A percentile compares a stretch with the other conserved stretches of the same genome.
phyloP scores from a whole-genome alignment of 2,797 vertebrate genomes.

The Neosalanx taihuensis region DNA sequence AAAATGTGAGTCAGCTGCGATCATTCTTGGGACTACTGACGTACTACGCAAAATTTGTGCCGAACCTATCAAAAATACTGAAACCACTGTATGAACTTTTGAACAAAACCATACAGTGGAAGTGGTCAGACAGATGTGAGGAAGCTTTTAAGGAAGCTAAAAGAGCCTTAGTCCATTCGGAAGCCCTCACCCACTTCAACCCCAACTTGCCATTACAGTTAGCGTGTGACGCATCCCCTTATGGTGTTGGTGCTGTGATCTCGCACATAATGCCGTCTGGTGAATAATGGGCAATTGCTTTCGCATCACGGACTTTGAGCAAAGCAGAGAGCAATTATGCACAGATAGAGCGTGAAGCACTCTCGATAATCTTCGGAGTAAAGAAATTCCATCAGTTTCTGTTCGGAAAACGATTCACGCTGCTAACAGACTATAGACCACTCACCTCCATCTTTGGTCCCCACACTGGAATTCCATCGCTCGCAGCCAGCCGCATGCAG shows the following conservation, averaged over 20 bases:
- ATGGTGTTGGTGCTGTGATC: too few relatives aligned
- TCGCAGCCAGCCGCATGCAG: slow-evolving; percentile 2
- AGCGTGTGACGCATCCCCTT: too few relatives aligned
- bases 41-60: neutral
- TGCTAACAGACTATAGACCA: neutral
- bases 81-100: slow-evolving; percentile 4
- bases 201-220: too few relatives aligned
- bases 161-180: too few relatives aligned
- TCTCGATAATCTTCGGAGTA: too few relatives aligned
- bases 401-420: too few relatives aligned
- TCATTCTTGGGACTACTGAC: neutral
- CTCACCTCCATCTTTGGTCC: slow-evolving; percentile 11
- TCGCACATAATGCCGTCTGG: neutral
- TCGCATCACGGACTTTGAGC: slow-evolving; percentile 9
- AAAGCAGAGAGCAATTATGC: slow-evolving; percentile 4
- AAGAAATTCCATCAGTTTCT: too few relatives aligned
- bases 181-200: neutral
- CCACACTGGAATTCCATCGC: slow-evolving; percentile 3
- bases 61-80: too few relatives aligned
- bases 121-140: slow-evolving; percentile 15
- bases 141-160: slow-evolving; percentile 3
- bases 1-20: too few relatives aligned
- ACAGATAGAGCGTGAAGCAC: slow-evolving; percentile 2
- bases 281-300: slow-evolving; percentile 11
- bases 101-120: neutral